Evolutionary conservation across 1,140 invertebrate species (phyloP), one percentile per base, ranked within the genome.

Genomic region (Hyles euphorbiae): DNA sequence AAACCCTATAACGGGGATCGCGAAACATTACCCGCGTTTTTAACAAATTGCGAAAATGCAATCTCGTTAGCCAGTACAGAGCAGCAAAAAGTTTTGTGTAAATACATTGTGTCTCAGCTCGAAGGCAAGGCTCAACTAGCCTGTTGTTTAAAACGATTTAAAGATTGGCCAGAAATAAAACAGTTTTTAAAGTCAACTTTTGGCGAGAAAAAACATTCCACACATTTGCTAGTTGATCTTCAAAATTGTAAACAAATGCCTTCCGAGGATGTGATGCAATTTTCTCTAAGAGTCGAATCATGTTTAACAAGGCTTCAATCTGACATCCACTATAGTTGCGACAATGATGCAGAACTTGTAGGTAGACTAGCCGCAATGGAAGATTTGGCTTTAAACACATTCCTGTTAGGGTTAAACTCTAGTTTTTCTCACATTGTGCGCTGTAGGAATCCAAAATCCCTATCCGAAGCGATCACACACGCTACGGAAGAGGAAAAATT

Each of bases 301-400:
- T 56, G 47, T 5, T 34, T 76, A 4, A 71, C 74, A 0, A n/a
- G 60, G 6, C 5, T 74, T 3, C 68, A 63, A 33, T 45, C 74
- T 0, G 68, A 76, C 8, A 72, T 75, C 2, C 47, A 64, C 7
- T 52, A 68, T 33, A 54, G 52, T 3, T 61, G 53, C 22, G 47
- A 34, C 2, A 48, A 62, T 5, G 8, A 58, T 3, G 53, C 6
- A 0, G 56, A 73, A 49, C 47, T 76, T 12, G 4, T 43, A 5
- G 73, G 73, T 3, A 49, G 72, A 54, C 58, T 72, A 22, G 72
- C 72, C 4, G 53, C 59, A 4, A 72, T 63, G 60, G 69, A 75
- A 53, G 69, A 75, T 50, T 49, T 74, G 0, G 66, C 73, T 0
- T 34, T 76, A 3, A 60, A 70, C 12, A 57, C 63, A 6, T 76